phyloP scores from a whole-genome alignment of 2,888 invertebrate genomes.

The Octonoba sinensis region DNA sequence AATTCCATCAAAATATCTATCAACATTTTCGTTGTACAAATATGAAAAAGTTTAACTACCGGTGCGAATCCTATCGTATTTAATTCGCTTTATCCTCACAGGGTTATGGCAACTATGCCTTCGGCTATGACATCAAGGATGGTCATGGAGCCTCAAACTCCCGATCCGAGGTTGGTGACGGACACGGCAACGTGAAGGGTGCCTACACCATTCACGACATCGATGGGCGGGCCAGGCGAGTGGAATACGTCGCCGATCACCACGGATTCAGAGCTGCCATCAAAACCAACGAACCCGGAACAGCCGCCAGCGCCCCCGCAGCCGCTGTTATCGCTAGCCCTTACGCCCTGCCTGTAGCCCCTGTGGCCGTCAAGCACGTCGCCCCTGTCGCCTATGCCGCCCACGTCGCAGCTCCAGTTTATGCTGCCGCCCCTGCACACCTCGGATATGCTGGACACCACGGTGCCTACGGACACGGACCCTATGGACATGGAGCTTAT shows the following conservation, averaged over 20 bases:
- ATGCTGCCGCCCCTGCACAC: slow-evolving; percentile 36
- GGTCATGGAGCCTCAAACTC: slow-evolving; percentile 37
- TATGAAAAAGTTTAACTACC: no score
- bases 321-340: slow-evolving; percentile 56
- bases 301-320: slow-evolving; percentile 63
- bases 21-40: no score
- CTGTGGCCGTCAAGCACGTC: slow-evolving; percentile 46
- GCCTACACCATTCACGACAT: slow-evolving; percentile 65
- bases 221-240: slow-evolving; percentile 63
- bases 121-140: slow-evolving; percentile 45
- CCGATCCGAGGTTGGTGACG: slow-evolving; percentile 64
- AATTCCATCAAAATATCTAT: no score
- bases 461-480: slow-evolving; percentile 20
- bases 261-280: slow-evolving; percentile 57
- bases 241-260: slow-evolving; percentile 64
- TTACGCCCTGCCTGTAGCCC: slow-evolving; percentile 40
- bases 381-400: slow-evolving; percentile 50
- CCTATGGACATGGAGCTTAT: slow-evolving; percentile 40
- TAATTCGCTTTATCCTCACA: neutral
- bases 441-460: slow-evolving; percentile 22
- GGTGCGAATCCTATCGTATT: neutral
- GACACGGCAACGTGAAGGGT: slow-evolving; percentile 64
- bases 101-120: slow-evolving; percentile 41
- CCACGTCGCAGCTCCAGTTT: slow-evolving; percentile 27
- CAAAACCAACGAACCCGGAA: slow-evolving; percentile 63